phyloP scores from a whole-genome alignment of 2,888 invertebrate genomes.

The Entomobrya multifasciata region DNA sequence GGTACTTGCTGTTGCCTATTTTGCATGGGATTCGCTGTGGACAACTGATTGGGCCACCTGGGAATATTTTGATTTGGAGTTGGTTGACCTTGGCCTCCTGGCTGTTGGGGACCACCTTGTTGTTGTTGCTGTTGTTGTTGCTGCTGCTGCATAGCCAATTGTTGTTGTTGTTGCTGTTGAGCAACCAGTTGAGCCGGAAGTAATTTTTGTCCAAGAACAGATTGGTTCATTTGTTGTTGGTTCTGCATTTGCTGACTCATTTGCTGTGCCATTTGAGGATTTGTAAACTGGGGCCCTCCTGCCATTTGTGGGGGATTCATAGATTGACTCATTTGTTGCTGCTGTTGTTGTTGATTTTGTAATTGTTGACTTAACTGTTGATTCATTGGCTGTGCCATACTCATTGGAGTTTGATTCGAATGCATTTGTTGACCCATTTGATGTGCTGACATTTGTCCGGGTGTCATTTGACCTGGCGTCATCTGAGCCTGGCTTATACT shows the following conservation, averaged over 20 bases:
- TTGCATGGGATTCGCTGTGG: slow-evolving; percentile 42
- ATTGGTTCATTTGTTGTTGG: slow-evolving; percentile 53
- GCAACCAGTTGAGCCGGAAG: slow-evolving; percentile 74
- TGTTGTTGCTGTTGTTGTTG: slow-evolving; percentile 74
- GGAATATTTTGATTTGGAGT: slow-evolving; percentile 47
- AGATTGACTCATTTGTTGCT: slow-evolving; percentile 78
- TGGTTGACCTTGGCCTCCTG: no score
- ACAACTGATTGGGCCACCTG: slow-evolving; percentile 38
- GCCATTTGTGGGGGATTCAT: slow-evolving; percentile 79
- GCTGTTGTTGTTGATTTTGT: slow-evolving; percentile 76
- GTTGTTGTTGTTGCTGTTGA: slow-evolving; percentile 79
- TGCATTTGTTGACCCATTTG: slow-evolving; percentile 80
- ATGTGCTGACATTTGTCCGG: slow-evolving; percentile 76
- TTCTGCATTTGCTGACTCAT: slow-evolving; percentile 45
- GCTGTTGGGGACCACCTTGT: slow-evolving; percentile 70
- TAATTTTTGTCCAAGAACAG: slow-evolving; percentile 17
- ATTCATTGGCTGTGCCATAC: slow-evolving; percentile 69
- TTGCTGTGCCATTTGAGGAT: slow-evolving; percentile 67
- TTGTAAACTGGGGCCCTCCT: slow-evolving; percentile 74
- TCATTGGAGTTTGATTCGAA: slow-evolving; percentile 59
- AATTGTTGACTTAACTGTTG: slow-evolving; percentile 79
- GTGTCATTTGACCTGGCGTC: slow-evolving; percentile 78
- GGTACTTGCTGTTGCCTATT: background rate
- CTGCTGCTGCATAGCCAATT: slow-evolving; percentile 73
- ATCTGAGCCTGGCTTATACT: slow-evolving; percentile 49